Conservation (phyloP, 2,797 vertebrate genomes). For the Ptychadena robeensis region DNA sequence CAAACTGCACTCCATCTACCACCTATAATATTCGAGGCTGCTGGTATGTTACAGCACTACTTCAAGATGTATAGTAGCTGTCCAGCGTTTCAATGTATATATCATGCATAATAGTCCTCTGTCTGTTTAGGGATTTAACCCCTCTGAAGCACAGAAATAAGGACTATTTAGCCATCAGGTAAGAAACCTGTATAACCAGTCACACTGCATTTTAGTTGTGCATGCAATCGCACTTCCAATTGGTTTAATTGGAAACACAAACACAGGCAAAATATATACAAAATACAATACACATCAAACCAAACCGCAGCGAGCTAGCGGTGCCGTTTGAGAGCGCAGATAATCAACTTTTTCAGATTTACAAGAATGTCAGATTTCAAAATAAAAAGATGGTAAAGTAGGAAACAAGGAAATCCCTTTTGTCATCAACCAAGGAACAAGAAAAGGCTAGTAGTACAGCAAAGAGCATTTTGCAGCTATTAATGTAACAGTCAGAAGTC, state of each 20-base stretch:
- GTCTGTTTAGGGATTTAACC: neutral
- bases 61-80: neutral
- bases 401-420: neutral
- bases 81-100: neutral
- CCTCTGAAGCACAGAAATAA: neutral
- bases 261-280: too few species aligned
- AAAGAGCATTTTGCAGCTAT: too few species aligned
- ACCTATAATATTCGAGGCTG: slow-evolving; percentile 64
- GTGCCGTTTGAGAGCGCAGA: too few species aligned
- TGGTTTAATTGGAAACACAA: too few species aligned
- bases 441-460: too few species aligned
- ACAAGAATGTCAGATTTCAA: neutral
- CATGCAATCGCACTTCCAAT: too few species aligned
- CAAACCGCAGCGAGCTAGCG: too few species aligned
- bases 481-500: too few species aligned
- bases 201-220: too few species aligned
- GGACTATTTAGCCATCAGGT: neutral
- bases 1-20: slow-evolving; percentile 78
- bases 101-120: neutral
- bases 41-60: neutral
- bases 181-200: too few species aligned
- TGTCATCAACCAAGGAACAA: neutral
- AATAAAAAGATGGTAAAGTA: neutral
- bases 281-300: too few species aligned
- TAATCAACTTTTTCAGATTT: too few species aligned